Evolutionary conservation across 2,797 vertebrate species (phyloP), one percentile per base, ranked within the genome.

Genomic region (Xiphorhynchus erythropygius): DNA sequence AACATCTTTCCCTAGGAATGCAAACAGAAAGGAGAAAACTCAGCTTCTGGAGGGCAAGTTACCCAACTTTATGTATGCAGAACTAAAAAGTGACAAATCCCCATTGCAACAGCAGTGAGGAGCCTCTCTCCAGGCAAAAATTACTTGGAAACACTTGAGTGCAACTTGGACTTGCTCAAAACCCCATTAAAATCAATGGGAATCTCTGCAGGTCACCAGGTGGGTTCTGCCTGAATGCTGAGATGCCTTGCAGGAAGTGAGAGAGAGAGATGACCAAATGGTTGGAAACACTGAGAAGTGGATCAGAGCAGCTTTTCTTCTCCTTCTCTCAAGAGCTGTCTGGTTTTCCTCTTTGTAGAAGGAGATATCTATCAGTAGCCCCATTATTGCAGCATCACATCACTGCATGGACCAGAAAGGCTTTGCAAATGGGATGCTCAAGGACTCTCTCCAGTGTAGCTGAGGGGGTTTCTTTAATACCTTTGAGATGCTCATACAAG

Each of bases 1-100:
- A 21, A 85, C 67, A 49, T 93, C 93, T 90, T 96, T 97, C 76
- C 96, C 97, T 98, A 68, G 77, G 52, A 92, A 79, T 12, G 63
- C 76, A 93, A 77, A 56, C 0, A 1, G 53, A 87, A 41, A 93
- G 87, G 50, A 83, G 41, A 69, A 87, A 87, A 44, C 19, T 92
- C 55, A 62, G 41, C 37, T 84, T 35, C 59, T 82, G 30, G 30
- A 78, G 56, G 71, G 53, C 16, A 63, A 28, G 9, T 39, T 19
- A 59, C 12, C 8, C 17, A 22, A 12, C 21, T 64, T 89, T 5
- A 44, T 0, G 1, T 13, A 18, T 3, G 25, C 11, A 71, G 60
- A 83, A 52, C 24, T 46, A 41, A 46, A 78, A 79, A 53, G 10
- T 13, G 49, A 35, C 50, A 87, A 75, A 82, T 57, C 9, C 23